Evolutionary conservation across 2,888 invertebrate species (phyloP).

Genomic region (Noctuana brunneofusca): DNA sequence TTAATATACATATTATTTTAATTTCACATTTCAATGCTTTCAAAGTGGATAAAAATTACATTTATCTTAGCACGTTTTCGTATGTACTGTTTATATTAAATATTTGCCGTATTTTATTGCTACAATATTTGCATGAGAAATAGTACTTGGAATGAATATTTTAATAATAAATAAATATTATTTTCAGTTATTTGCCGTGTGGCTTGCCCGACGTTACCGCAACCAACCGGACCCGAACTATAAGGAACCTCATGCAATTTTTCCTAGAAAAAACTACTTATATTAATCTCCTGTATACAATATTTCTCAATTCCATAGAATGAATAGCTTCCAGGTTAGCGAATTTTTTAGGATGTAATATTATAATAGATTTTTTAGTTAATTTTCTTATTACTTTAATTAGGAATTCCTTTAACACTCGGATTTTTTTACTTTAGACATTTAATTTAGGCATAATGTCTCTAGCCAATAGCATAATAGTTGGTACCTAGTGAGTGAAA

Average conservation of each 20-base stretch:
- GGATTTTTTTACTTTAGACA: not conserved
- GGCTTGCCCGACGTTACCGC: constrained; percentile 90
- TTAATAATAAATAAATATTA: not conserved
- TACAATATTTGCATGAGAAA: too few species aligned
- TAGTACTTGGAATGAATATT: too few species aligned
- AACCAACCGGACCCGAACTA: constrained; percentile 90
- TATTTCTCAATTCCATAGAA: not conserved
- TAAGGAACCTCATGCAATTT: constrained; percentile 88
- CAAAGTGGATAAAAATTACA: too few species aligned
- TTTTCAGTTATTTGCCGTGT: constrained; percentile 91
- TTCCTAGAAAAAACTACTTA: constrained; percentile 84
- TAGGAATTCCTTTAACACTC: not conserved
- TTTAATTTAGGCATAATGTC: not conserved
- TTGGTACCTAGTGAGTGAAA: not conserved
- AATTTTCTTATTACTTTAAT: constrained; percentile 1
- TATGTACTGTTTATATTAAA: too few species aligned
- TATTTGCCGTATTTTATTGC: not conserved
- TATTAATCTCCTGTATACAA: constrained; percentile 54
- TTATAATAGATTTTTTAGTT: not conserved
- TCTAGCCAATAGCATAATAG: not conserved
- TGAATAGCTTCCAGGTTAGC: constrained; percentile 9
- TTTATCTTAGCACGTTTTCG: too few species aligned
- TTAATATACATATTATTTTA: too few species aligned
- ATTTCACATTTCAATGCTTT: too few species aligned
- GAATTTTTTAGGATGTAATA: constrained; percentile 12